Evolutionary conservation across 2,113 vertebrate genomes (phyloP), one percentile per base, ranked within the genome.

Genomic region (Taurulus bubalis): DNA sequence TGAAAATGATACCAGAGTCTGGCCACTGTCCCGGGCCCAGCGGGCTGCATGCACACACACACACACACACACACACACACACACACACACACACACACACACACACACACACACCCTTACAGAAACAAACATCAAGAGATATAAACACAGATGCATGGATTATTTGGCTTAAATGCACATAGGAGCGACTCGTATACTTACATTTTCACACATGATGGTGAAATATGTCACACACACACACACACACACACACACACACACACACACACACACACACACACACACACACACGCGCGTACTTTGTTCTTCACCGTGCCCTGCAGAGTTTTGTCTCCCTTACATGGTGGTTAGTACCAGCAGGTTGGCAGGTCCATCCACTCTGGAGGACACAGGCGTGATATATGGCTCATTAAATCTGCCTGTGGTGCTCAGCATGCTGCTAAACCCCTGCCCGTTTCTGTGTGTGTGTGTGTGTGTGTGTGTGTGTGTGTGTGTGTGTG

Each of bases 1-100:
- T 90, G 89, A 91, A 90, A 91, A 79, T 53, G 86, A 93, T 91
- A 90, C 72, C 68, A 49, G 65, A 53, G 67, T 69, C 85, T 93
- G 92, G 92, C 89, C 56, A 28, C 80, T 75, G 81, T 91, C 93
- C 90, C 84, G 40, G 89, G 89, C 74, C 8, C 89, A 85, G 87
- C 87, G 74, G 77, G 86, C 70, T 47, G 9, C 62, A 24, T 3
- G 20, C 66, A 53, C 42, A 59, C 51, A 69, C 40, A 32, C 59
- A 63, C 51, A 45, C 65, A 63, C 18, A 36, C 60, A 47, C 30
- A 24, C 58, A 63, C 67, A 26, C 79, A 22, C 60, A 63, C 42
- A 58, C 67, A 40, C 42, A 58, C 67, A 40, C 30, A 77, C 64
- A 75, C 63, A 65, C 55, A 72, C 15, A 49, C 34, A 65, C 38